Percentiles rank a stretch among this genome's conserved stretches.
These are phyloP conservation scores for Rattus norvegicus DNA, from an alignment of 2,113 vertebrate genomes.

Conservation along the genomic window DNA sequence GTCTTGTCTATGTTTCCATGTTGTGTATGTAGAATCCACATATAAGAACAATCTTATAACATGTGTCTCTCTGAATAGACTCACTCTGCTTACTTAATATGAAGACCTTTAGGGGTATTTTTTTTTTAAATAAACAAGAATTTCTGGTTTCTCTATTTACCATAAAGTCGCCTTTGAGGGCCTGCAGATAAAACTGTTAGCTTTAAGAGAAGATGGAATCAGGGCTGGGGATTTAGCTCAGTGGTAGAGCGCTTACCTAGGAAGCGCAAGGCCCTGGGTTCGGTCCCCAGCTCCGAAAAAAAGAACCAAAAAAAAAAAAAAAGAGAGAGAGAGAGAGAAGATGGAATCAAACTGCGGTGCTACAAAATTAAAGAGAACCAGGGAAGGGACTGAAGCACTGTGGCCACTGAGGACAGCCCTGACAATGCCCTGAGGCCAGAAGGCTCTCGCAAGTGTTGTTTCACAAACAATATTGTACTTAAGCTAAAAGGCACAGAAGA, in stretches of 20 bases:
- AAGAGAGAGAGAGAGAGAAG: no score
- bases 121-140: not conserved
- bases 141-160: not conserved
- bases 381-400: rapidly evolving
- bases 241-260: no score
- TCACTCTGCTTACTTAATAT: not conserved
- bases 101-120: not conserved
- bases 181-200: rapidly evolving
- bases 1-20: not conserved
- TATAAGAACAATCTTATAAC: not conserved
- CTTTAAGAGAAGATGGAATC: not conserved
- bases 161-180: not conserved
- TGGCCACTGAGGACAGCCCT: not conserved
- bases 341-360: rapidly evolving
- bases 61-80: not conserved
- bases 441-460: no score
- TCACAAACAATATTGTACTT: no score
- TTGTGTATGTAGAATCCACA: not conserved
- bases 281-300: no score
- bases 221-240: no score
- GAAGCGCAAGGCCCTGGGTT: no score
- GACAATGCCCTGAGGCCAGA: not conserved
- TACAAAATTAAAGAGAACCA: not conserved
- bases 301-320: no score
- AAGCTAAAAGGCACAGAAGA: not conserved